These are phyloP conservation scores for Antidorcas marsupialis DNA, from an alignment of 2,113 vertebrate species.

Conservation along the genomic window DNA sequence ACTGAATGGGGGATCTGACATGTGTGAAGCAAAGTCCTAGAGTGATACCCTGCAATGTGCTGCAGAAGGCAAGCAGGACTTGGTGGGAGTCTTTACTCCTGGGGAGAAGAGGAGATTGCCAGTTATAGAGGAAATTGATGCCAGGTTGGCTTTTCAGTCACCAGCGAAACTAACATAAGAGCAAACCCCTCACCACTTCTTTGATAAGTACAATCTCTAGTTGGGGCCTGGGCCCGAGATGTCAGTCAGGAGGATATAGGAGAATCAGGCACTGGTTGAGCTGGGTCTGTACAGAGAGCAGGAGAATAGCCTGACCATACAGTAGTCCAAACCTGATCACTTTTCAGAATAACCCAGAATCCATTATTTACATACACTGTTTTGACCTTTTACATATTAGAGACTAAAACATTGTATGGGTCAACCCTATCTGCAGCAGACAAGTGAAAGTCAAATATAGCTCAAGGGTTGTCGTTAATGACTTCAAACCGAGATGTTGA, in stretches of 20 bases:
- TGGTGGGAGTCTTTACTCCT: neutral
- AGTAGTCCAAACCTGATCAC: neutral
- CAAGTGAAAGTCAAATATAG: neutral
- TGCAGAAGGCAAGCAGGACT: neutral
- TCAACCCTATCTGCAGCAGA: neutral
- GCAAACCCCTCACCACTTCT: neutral
- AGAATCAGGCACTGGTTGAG: neutral
- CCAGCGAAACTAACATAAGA: neutral
- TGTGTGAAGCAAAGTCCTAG: neutral
- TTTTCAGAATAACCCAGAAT: neutral
- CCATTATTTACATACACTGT: neutral
- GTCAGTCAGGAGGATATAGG: neutral
- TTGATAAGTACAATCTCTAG: neutral
- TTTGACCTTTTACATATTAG: neutral
- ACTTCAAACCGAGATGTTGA: neutral
- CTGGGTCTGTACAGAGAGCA: neutral
- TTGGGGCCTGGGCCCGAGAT: neutral
- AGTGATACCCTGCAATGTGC: neutral
- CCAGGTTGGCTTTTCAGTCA: neutral
- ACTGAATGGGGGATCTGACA: neutral
- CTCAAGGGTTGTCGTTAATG: neutral
- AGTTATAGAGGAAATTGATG: neutral
- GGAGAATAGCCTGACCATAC: neutral
- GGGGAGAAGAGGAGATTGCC: neutral
- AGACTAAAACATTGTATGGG: neutral